A percentile compares a stretch with the other conserved stretches of the same genome.
These are phyloP conservation scores for Acipenser ruthenus DNA, from an alignment of 2,797 vertebrate genomes.

Conservation along the genomic window DNA sequence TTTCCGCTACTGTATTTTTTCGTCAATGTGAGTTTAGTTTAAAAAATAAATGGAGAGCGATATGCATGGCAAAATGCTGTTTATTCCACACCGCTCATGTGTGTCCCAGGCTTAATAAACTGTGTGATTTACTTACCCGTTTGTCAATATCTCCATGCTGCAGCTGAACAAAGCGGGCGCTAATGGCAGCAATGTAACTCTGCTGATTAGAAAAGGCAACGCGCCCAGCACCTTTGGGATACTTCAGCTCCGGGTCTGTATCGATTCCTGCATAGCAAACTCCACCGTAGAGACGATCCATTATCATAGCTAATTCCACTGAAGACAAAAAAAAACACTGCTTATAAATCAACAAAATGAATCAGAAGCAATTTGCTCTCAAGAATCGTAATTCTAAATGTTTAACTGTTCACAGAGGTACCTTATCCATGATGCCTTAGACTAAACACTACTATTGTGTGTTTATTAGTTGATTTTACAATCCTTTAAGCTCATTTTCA, in stretches of 20 bases:
- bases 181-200: constrained; percentile 97
- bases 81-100: too few species aligned
- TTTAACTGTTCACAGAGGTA: too few species aligned
- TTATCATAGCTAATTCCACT: constrained; percentile 98
- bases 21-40: neutral
- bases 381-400: too few species aligned
- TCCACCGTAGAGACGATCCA: constrained; percentile 95
- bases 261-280: constrained; percentile 96
- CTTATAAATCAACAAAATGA: too few species aligned
- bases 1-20: neutral
- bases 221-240: constrained; percentile 92
- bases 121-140: constrained; percentile 62
- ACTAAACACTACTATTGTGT: neutral
- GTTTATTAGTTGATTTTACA: too few species aligned
- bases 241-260: constrained; percentile 94
- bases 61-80: neutral
- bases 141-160: constrained; percentile 98
- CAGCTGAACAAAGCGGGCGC: constrained; percentile 93
- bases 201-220: constrained; percentile 98
- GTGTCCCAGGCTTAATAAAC: neutral
- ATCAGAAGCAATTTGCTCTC: too few species aligned
- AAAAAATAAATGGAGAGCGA: neutral
- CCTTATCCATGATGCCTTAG: neutral
- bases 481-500: too few species aligned
- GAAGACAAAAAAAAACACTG: neutral